These are phyloP conservation scores for Malurus elegans DNA, from an alignment of 2,113 vertebrate genomes.

Conservation along the genomic window DNA sequence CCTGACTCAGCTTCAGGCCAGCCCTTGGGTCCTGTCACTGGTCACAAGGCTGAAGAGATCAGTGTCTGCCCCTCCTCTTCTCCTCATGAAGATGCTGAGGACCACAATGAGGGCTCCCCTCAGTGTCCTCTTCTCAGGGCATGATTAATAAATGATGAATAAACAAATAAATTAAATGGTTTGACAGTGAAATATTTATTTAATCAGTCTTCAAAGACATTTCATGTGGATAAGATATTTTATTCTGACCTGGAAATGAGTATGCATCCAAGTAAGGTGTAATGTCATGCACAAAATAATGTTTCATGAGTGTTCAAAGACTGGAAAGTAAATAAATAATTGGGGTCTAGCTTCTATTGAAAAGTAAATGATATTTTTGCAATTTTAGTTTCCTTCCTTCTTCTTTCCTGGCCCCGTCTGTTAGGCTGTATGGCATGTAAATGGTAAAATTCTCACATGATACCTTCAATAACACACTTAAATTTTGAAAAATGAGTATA, in stretches of 20 bases:
- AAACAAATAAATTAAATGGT: neutral
- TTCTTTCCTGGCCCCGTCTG: neutral
- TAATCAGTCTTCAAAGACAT: neutral
- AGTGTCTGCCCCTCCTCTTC: neutral
- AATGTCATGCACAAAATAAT: neutral
- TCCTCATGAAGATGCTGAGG: neutral
- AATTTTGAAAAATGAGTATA: conserved; percentile 2
- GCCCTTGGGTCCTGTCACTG: neutral
- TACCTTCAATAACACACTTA: neutral
- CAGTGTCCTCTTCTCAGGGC: neutral
- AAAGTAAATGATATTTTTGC: neutral
- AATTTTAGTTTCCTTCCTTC: neutral
- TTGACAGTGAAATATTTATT: neutral
- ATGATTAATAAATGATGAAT: neutral
- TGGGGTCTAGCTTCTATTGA: neutral
- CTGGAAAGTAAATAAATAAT: neutral
- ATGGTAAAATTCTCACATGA: neutral
- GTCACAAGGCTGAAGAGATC: neutral
- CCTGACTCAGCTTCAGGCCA: neutral
- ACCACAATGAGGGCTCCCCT: neutral
- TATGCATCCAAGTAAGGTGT: neutral
- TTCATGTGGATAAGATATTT: neutral
- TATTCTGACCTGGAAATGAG: neutral
- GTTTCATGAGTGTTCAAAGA: neutral
- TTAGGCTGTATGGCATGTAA: neutral